Conservation (phyloP, 35 echinoderm and acorn worm species). For the Ophiothrix spiculata region DNA sequence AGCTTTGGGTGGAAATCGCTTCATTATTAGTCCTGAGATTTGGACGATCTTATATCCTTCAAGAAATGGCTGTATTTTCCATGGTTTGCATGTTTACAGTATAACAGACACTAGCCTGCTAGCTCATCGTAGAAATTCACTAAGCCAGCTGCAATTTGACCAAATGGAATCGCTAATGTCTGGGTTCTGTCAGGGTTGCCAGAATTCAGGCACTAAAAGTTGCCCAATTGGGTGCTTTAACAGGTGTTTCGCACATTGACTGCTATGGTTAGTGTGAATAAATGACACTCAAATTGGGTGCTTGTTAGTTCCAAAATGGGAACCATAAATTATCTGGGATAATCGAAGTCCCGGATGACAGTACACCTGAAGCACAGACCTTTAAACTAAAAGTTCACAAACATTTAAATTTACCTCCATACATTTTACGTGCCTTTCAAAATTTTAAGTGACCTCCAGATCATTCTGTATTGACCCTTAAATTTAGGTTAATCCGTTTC, state of each 20-base stretch:
- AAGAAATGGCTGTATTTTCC: slow-evolving; percentile 84
- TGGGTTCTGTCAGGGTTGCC: not conserved
- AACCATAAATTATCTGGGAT: not conserved
- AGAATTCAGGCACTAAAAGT: not conserved
- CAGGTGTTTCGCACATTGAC: not conserved
- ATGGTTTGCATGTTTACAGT: slow-evolving; percentile 41
- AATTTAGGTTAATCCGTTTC: no score
- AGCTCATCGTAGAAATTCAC: not conserved
- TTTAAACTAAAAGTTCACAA: not conserved
- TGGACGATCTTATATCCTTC: slow-evolving; percentile 60
- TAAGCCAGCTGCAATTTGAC: not conserved
- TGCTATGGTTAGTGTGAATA: not conserved
- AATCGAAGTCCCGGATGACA: not conserved
- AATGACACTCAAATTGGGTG: not conserved
- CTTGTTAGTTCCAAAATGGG: not conserved
- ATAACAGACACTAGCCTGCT: slow-evolving; percentile 2
- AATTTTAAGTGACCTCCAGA: no score
- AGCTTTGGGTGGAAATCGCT: slow-evolving; percentile 73
- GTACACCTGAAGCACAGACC: not conserved
- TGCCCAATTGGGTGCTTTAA: not conserved
- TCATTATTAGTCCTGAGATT: not conserved
- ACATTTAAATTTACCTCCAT: not conserved
- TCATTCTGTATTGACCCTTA: no score
- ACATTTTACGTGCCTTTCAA: no score
- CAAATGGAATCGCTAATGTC: not conserved